Conservation (phyloP, 2,113 vertebrate genomes). For the Stercorarius parasiticus region DNA sequence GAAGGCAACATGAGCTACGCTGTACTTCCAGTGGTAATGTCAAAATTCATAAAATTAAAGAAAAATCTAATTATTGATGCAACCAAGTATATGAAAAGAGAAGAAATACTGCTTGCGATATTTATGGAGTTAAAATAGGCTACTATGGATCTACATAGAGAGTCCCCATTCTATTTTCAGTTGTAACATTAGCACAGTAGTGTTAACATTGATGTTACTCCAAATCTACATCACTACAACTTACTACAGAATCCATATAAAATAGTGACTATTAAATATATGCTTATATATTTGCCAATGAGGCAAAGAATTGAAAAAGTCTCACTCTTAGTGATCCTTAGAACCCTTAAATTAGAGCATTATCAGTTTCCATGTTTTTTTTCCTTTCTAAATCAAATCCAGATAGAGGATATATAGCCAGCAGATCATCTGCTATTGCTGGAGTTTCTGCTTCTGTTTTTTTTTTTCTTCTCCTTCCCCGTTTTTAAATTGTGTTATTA, state of each 20-base stretch:
- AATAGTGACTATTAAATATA: neutral
- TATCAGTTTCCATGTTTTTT: neutral
- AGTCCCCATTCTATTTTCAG: neutral
- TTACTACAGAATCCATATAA: neutral
- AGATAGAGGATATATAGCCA: neutral
- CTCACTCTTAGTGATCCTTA: neutral
- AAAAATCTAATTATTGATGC: neutral
- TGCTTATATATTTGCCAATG: neutral
- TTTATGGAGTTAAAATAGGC: neutral
- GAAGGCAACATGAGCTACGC: neutral
- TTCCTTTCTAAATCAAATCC: neutral
- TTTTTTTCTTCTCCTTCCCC: neutral
- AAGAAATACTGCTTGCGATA: neutral
- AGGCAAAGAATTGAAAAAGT: neutral
- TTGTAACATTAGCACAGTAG: neutral
- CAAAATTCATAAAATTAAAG: neutral
- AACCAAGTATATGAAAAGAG: neutral
- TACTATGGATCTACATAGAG: neutral
- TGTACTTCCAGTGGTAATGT: neutral
- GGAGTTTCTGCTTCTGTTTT: neutral
- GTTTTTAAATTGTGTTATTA: neutral
- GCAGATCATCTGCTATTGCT: neutral
- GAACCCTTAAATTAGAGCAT: neutral
- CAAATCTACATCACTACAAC: neutral
- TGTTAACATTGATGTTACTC: neutral